A percentile compares a stretch with the other conserved stretches of the same genome.
phyloP scores from a whole-genome alignment of 2,113 vertebrate species.

The Protobothrops mucrosquamatus region DNA sequence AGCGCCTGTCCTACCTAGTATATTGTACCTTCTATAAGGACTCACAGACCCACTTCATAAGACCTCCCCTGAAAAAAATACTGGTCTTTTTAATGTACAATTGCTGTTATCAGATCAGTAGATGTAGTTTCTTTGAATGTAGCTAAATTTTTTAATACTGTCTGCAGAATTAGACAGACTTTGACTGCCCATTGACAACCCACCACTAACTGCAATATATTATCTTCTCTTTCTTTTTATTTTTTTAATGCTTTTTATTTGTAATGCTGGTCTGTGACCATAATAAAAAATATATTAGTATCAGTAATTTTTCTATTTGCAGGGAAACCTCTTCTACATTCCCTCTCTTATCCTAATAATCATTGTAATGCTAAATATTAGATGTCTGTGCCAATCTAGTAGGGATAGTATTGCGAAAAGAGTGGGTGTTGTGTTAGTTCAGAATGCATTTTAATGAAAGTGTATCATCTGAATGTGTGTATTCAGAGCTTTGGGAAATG shows the following conservation, averaged over 20 bases:
- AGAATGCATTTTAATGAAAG: not conserved
- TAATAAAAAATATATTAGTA: not conserved
- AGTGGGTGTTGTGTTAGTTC: not conserved
- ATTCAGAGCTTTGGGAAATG: not conserved
- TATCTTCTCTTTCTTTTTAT: not conserved
- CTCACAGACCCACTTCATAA: not conserved
- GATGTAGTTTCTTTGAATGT: not conserved
- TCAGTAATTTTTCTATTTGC: not conserved
- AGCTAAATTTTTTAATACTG: not conserved
- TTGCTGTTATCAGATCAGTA: not conserved
- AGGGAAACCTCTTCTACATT: not conserved
- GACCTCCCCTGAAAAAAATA: not conserved
- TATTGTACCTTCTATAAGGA: not conserved
- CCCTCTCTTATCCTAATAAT: not conserved
- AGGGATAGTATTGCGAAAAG: not conserved
- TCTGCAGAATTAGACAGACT: not conserved
- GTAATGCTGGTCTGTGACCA: not conserved
- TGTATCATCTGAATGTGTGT: not conserved
- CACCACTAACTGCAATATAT: not conserved
- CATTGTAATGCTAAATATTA: not conserved
- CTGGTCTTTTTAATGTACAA: not conserved
- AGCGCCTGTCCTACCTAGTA: not conserved
- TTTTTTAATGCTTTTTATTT: not conserved
- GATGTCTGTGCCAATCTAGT: not conserved
- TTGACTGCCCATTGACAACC: not conserved